phyloP scores from a whole-genome alignment of 2,797 vertebrate genomes.

The Sebastolobus alascanus region DNA sequence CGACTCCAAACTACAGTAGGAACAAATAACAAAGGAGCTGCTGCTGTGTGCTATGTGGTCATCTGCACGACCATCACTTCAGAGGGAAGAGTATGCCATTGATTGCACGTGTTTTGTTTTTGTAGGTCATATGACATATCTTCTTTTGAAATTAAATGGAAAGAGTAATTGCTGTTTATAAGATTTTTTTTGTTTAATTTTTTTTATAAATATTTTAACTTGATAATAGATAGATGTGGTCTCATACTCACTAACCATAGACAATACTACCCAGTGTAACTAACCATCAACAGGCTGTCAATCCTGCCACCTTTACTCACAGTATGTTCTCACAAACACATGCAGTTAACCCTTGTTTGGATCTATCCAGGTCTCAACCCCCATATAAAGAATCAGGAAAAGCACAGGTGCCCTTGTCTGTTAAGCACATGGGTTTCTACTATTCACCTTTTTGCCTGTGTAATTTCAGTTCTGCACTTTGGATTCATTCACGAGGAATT shows the following conservation, averaged over 20 bases:
- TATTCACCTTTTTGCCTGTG: constrained; percentile 48
- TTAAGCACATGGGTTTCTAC: constrained; percentile 30
- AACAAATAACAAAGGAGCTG: constrained; percentile 58
- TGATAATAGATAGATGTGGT: constrained; percentile 70
- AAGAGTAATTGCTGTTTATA: constrained; percentile 74
- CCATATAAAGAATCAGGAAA: constrained; percentile 18
- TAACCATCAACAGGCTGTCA: constrained; percentile 43
- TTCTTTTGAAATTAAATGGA: constrained; percentile 73
- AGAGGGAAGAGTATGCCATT: constrained; percentile 75
- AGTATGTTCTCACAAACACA: constrained; percentile 42
- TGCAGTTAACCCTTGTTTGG: constrained; percentile 19
- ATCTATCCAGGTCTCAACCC: constrained; percentile 20
- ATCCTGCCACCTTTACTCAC: constrained; percentile 43
- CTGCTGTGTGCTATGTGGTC: constrained; percentile 72
- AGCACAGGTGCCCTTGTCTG: constrained; percentile 6
- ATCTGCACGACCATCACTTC: constrained; percentile 65
- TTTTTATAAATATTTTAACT: constrained; percentile 74
- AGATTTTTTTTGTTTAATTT: constrained; percentile 46
- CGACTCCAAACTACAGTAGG: constrained; percentile 62
- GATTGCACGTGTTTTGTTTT: constrained; percentile 80
- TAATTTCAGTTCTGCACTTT: constrained; percentile 72
- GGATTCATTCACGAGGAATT: constrained; percentile 56
- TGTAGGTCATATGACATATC: constrained; percentile 80
- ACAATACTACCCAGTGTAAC: constrained; percentile 42
- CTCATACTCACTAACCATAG: constrained; percentile 68